Evolutionary conservation across 2,888 invertebrate genomes (phyloP), one percentile per base, ranked within the genome.

Genomic region (Idaea biselata): DNA sequence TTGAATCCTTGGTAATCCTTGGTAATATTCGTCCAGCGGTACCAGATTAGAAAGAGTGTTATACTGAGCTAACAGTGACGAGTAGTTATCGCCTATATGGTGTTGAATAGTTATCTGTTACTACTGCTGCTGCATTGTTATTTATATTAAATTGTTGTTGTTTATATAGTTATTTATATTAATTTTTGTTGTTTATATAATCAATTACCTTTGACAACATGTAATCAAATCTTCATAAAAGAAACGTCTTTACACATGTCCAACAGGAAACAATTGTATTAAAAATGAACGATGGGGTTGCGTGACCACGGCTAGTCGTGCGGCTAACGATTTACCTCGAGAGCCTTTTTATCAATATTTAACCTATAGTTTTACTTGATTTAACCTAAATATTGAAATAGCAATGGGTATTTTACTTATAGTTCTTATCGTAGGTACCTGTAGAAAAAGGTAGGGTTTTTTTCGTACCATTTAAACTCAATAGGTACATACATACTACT

Each of bases 201-300:
- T 44, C 44, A 8, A 8, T 4, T 44, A 44, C 8, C 8, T 14
- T 14, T 44, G 14, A 8, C 0, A 11, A 44, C 8, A 44, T n/a
- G n/a, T 14, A 5, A 8, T 32, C 32, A 44, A 44, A 44, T 44
- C 44, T 44, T 44, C 44, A 44, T 44, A 44, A 44, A 44, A 44
- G 8, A 44, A 33, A 44, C 14, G 44, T 44, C 44, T 14, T 44
- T 44, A 56, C 33, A 60, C 60, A 62, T 58, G 62, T 58, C 60
- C 60, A 56, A 59, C 18, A 31, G 59, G 53, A 60, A 60, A 33
- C 58, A 60, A 55, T 25, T 64, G 55, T 63, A 67, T 70, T 66
- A 68, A 67, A 67, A 64, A 70, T 67, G 66, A 67, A 66, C 59
- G 17, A 61, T 61, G 60, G 66, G 60, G 31, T 68, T 56, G 67